These are phyloP conservation scores for Meloidogyne floridensis DNA, from an alignment of 1,140 invertebrate genomes.

Conservation along the genomic window DNA sequence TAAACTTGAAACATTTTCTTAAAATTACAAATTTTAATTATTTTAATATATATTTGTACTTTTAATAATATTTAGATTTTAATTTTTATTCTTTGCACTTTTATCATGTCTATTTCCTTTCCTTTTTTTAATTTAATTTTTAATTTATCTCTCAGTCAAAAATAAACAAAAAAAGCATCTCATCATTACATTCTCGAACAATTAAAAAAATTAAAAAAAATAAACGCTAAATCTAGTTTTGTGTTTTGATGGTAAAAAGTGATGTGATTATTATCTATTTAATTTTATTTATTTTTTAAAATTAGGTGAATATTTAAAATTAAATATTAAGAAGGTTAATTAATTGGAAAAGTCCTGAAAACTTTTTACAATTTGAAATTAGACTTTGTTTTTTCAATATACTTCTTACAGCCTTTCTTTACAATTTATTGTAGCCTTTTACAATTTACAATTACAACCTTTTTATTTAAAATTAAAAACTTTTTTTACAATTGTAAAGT, in stretches of 20 bases:
- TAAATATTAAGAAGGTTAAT: background rate
- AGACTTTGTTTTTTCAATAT: too few relatives aligned
- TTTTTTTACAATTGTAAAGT: too few relatives aligned
- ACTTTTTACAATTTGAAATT: too few relatives aligned
- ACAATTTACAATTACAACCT: too few relatives aligned
- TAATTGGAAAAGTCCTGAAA: too few relatives aligned
- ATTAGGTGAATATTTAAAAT: background rate
- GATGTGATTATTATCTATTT: conserved; percentile 1
- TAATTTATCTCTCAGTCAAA: background rate
- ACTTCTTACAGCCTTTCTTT: too few relatives aligned
- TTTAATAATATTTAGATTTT: background rate
- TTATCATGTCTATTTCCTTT: background rate
- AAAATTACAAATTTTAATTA: background rate
- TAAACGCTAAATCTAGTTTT: conserved; percentile 1
- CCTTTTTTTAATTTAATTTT: background rate
- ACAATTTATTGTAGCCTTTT: too few relatives aligned
- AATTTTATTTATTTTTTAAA: background rate
- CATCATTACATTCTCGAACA: background rate
- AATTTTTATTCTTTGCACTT: background rate
- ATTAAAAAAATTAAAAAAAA: background rate
- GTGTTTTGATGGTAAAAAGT: conserved; percentile 9
- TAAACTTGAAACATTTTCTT: too few relatives aligned
- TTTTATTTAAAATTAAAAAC: too few relatives aligned
- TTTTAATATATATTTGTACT: background rate
- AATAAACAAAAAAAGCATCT: background rate